These are phyloP conservation scores for Terebella lapidaria DNA, from an alignment of 2,888 invertebrate species.

Conservation along the genomic window DNA sequence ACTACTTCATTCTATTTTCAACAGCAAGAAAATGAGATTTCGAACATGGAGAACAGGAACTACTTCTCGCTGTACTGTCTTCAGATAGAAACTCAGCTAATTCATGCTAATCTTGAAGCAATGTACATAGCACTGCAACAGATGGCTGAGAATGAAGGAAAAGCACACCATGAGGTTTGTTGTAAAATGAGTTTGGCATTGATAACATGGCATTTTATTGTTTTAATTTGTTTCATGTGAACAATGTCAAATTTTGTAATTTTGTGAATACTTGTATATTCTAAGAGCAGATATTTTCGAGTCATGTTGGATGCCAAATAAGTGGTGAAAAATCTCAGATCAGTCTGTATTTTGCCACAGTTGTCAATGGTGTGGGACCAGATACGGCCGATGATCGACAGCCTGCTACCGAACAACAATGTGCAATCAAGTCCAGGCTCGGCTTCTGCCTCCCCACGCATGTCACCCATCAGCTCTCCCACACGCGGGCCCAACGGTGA, in stretches of 20 bases:
- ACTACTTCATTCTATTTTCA: too few relatives aligned
- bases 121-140: slow-evolving; percentile 37
- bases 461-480: neutral
- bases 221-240: neutral
- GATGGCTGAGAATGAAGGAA: slow-evolving; percentile 16
- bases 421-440: neutral
- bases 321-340: neutral
- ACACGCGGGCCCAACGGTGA: neutral
- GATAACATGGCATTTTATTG: too few relatives aligned
- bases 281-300: too few relatives aligned
- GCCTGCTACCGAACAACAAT: slow-evolving; percentile 4
- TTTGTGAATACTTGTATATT: neutral
- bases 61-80: slow-evolving; percentile 53
- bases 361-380: slow-evolving; percentile 16
- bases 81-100: slow-evolving; percentile 54
- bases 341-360: slow-evolving; percentile 6
- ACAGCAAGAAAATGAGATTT: slow-evolving; percentile 52
- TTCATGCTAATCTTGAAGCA: slow-evolving; percentile 51
- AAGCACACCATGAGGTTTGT: slow-evolving; percentile 14
- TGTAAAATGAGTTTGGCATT: neutral
- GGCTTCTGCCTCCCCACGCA: neutral
- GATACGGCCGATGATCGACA: slow-evolving; percentile 16
- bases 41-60: slow-evolving; percentile 53
- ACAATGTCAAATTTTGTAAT: neutral
- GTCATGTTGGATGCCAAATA: too few relatives aligned